Evolutionary conservation across 1,140 invertebrate species (phyloP).

Genomic region (Belonocnema kinseyi): DNA sequence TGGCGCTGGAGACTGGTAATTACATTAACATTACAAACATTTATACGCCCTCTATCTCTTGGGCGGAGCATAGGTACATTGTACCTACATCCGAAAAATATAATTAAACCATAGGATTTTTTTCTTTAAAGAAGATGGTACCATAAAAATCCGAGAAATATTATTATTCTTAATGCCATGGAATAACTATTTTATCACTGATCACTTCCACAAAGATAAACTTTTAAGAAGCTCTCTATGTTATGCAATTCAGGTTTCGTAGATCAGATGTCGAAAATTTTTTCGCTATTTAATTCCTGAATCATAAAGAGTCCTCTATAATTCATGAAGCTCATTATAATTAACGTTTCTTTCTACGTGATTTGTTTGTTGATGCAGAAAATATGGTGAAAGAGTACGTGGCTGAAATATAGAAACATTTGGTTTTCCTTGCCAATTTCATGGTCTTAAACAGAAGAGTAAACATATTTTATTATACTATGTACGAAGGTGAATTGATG

Average conservation of each 20-base stretch:
- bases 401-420: not conserved
- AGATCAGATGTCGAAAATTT: conserved; percentile 16
- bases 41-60: too few relatives aligned
- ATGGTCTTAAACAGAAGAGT: not conserved
- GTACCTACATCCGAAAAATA: too few relatives aligned
- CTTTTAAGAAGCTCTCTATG: too few relatives aligned
- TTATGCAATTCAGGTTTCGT: not conserved
- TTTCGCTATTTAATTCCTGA: not conserved
- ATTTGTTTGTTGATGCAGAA: not conserved
- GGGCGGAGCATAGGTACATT: too few relatives aligned
- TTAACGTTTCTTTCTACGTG: not conserved
- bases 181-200: too few relatives aligned
- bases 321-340: conserved; percentile 1
- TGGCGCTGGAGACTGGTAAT: conserved; percentile 27
- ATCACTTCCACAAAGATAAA: too few relatives aligned
- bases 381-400: conserved; percentile 16
- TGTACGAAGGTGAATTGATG: too few relatives aligned
- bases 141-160: too few relatives aligned
- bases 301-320: not conserved
- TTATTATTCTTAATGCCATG: too few relatives aligned
- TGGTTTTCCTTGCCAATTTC: not conserved
- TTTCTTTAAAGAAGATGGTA: too few relatives aligned
- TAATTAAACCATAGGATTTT: too few relatives aligned
- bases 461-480: too few relatives aligned
- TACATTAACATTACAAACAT: conserved; percentile 27